These are phyloP conservation scores for Pherbina coryleti DNA, from an alignment of 2,888 invertebrate genomes.

Conservation along the genomic window DNA sequence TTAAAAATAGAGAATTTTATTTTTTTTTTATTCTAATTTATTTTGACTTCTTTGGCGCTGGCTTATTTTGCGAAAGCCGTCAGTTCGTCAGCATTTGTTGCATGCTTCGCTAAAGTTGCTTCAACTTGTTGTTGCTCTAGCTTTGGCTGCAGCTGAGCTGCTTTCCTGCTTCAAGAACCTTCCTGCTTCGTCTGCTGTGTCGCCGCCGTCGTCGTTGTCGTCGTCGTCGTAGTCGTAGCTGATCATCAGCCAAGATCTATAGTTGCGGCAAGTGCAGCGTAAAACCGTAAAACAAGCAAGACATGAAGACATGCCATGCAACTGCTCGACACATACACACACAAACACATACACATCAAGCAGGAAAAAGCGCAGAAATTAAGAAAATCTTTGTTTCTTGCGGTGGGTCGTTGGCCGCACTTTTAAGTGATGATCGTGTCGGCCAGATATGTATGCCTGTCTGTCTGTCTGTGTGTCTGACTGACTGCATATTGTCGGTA, in stretches of 20 bases:
- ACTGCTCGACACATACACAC: background rate
- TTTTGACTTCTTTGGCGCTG: background rate
- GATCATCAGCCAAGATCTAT: background rate
- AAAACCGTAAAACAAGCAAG: background rate
- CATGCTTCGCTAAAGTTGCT: background rate
- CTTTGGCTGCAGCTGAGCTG: background rate
- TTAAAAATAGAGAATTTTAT: slow-evolving; percentile 2
- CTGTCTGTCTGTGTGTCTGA: too few relatives aligned
- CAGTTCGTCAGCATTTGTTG: background rate
- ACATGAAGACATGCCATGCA: background rate
- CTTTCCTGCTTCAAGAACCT: background rate
- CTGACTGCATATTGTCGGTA: too few relatives aligned
- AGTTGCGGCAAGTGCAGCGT: slow-evolving; percentile 29
- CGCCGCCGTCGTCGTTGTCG: too few relatives aligned
- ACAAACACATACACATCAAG: background rate
- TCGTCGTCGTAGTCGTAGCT: too few relatives aligned
- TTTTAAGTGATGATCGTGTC: slow-evolving; percentile 33
- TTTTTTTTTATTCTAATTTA: slow-evolving; percentile 12
- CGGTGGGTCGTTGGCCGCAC: slow-evolving; percentile 47
- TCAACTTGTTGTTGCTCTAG: background rate
- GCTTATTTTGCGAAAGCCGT: background rate
- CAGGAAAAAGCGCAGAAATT: slow-evolving; percentile 15
- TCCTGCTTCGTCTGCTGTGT: too few relatives aligned
- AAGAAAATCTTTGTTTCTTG: slow-evolving; percentile 26
- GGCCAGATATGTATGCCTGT: background rate